These are phyloP conservation scores for Panorpa germanica DNA, from an alignment of 2,888 invertebrate species.

Conservation along the genomic window DNA sequence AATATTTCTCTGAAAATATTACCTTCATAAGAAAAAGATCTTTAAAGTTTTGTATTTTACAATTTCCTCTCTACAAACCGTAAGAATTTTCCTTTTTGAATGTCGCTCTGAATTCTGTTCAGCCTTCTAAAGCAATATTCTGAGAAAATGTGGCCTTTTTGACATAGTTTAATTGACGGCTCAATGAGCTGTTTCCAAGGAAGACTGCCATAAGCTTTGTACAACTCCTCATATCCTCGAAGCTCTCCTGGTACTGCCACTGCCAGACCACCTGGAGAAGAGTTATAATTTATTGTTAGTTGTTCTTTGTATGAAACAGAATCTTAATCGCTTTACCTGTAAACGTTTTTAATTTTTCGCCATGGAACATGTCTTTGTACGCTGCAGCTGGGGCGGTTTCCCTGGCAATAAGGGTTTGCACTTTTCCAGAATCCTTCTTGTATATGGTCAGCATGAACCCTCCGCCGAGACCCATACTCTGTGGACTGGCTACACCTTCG, in stretches of 20 bases:
- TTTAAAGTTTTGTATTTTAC: slow-evolving; percentile 31
- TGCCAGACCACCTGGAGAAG: too few relatives aligned
- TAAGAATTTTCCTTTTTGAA: slow-evolving; percentile 34
- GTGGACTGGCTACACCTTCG: slow-evolving; percentile 66
- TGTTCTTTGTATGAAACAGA: too few relatives aligned
- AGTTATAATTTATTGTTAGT: too few relatives aligned
- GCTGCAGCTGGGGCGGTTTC: slow-evolving; percentile 59
- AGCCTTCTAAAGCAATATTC: slow-evolving; percentile 42
- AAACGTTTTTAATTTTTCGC: slow-evolving; percentile 28
- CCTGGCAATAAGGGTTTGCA: slow-evolving; percentile 50
- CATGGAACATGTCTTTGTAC: slow-evolving; percentile 44
- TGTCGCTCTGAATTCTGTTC: slow-evolving; percentile 23
- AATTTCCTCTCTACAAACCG: too few relatives aligned
- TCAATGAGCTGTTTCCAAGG: slow-evolving; percentile 61
- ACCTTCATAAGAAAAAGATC: slow-evolving; percentile 31
- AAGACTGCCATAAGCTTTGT: slow-evolving; percentile 51
- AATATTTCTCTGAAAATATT: slow-evolving; percentile 29
- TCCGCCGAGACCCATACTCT: slow-evolving; percentile 79
- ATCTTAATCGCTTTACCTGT: too few relatives aligned
- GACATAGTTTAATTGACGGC: slow-evolving; percentile 60
- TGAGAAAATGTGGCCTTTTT: slow-evolving; percentile 49
- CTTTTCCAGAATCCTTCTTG: slow-evolving; percentile 34
- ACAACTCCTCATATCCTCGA: slow-evolving; percentile 61
- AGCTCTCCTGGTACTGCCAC: slow-evolving; percentile 85
- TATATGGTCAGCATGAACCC: slow-evolving; percentile 77